Percentiles rank a stretch among this genome's conserved stretches.
Evolutionary conservation across 2,113 vertebrate species (phyloP).

Genomic region (Tapirus terrestris): DNA sequence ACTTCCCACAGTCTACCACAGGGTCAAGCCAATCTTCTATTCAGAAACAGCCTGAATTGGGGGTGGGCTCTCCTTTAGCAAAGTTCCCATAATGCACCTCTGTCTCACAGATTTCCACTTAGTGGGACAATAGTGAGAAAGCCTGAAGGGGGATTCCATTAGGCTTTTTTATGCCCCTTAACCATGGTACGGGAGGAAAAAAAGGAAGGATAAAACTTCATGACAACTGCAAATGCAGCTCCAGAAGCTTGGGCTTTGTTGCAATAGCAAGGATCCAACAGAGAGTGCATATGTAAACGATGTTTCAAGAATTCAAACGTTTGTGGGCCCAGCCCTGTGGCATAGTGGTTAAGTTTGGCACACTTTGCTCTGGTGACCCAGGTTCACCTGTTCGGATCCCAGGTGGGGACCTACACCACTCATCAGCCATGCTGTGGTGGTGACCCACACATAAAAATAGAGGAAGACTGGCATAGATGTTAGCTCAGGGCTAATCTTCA

Average conservation of each 20-base stretch:
- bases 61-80: not conserved
- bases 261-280: not conserved
- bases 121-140: not conserved
- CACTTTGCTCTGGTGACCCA: too few species aligned
- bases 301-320: not conserved
- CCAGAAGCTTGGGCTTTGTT: not conserved
- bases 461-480: too few species aligned
- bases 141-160: not conserved
- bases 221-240: not conserved
- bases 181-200: not conserved
- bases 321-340: not conserved
- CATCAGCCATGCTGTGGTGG: too few species aligned
- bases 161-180: not conserved
- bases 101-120: not conserved
- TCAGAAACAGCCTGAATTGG: not conserved
- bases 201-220: not conserved
- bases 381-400: too few species aligned
- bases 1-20: not conserved
- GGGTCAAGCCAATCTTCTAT: not conserved
- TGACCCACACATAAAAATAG: too few species aligned
- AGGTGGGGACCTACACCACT: too few species aligned
- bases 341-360: too few species aligned
- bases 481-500: too few species aligned
- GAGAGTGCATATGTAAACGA: not conserved
- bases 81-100: not conserved